These are phyloP conservation scores for Macrophya annulata DNA, from an alignment of 2,888 invertebrate genomes.

Conservation along the genomic window DNA sequence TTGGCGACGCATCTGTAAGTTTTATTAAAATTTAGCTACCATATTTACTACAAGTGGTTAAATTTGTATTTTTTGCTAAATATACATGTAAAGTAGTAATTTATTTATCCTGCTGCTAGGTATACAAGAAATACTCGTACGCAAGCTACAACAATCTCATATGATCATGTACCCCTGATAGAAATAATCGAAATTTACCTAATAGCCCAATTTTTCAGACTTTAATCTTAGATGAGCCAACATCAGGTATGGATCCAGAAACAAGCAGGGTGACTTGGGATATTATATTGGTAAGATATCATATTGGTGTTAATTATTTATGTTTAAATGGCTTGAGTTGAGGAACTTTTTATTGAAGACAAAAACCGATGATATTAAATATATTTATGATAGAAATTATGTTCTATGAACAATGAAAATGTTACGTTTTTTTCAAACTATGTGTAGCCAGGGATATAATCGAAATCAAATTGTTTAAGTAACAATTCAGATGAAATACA, in stretches of 20 bases:
- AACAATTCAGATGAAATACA: not conserved
- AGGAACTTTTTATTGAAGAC: not conserved
- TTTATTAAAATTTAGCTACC: not conserved
- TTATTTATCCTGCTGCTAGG: not conserved
- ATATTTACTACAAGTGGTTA: too few species aligned
- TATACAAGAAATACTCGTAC: not conserved
- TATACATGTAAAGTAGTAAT: not conserved
- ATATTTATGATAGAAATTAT: not conserved
- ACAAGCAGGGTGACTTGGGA: constrained; percentile 95
- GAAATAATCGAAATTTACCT: constrained; percentile 29
- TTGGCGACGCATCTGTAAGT: constrained; percentile 86
- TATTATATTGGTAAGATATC: constrained; percentile 84
- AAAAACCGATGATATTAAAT: not conserved
- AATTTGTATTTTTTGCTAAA: not conserved
- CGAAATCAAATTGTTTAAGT: not conserved
- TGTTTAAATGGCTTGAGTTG: not conserved
- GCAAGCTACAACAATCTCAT: not conserved
- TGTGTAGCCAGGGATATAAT: not conserved
- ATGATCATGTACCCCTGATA: not conserved
- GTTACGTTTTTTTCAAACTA: not conserved
- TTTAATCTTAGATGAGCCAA: constrained; percentile 91
- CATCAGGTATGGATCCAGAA: constrained; percentile 95
- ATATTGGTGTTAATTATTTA: not conserved
- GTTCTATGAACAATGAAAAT: not conserved
- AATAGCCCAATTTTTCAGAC: constrained; percentile 69